A percentile compares a stretch with the other conserved stretches of the same genome.
Evolutionary conservation across 2,888 invertebrate genomes (phyloP).

Genomic region (Xylophagus ater): DNA sequence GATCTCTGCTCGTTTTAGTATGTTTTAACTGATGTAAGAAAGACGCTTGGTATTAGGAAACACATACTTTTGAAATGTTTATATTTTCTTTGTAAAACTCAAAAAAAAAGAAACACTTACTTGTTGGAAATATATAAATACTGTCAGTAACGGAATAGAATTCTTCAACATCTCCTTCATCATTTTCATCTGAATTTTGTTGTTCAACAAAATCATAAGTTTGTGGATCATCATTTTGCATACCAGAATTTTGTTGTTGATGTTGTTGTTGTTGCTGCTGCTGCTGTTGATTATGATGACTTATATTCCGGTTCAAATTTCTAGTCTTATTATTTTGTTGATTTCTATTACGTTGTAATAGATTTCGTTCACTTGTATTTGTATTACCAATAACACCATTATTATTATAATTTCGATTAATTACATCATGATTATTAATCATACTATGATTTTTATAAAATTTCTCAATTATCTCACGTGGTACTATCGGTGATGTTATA

Average conservation of each 20-base stretch:
- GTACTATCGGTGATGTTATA: constrained; percentile 50
- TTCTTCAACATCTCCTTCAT: constrained; percentile 21
- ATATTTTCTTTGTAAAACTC: too few relatives aligned
- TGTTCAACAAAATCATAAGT: constrained; percentile 8
- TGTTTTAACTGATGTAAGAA: too few relatives aligned
- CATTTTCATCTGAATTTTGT: constrained; percentile 15
- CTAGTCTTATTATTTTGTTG: not conserved
- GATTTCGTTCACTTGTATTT: too few relatives aligned
- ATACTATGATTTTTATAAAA: constrained; percentile 32
- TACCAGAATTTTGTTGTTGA: constrained; percentile 1
- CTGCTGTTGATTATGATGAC: constrained; percentile 1
- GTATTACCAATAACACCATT: not conserved
- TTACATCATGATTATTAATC: constrained; percentile 4
- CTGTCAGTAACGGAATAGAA: constrained; percentile 32
- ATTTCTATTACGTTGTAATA: too few relatives aligned
- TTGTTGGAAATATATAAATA: constrained; percentile 35
- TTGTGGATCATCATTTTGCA: constrained; percentile 21
- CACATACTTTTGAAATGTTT: too few relatives aligned
- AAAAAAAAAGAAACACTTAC: constrained; percentile 22
- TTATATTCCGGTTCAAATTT: not conserved
- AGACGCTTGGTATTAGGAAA: too few relatives aligned
- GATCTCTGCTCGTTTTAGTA: too few relatives aligned
- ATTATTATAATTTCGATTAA: not conserved
- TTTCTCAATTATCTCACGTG: constrained; percentile 43
- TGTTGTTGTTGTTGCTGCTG: too few relatives aligned